Evolutionary conservation across 2,888 invertebrate genomes (phyloP).

Genomic region (Laspeyria flexula): DNA sequence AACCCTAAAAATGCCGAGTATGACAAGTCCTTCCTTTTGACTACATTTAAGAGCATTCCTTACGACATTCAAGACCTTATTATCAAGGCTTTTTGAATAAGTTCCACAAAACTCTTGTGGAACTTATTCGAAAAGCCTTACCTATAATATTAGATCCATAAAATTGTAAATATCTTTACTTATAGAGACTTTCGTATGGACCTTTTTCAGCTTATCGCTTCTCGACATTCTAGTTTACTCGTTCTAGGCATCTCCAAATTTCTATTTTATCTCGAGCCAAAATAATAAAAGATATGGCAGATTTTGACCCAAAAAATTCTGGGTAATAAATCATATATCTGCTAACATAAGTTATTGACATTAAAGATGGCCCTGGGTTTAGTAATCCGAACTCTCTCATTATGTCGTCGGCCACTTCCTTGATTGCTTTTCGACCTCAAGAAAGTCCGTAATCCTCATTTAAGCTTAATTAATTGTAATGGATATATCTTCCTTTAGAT

Average conservation of each 20-base stretch:
- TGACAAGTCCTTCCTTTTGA: not conserved
- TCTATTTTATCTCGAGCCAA: no score
- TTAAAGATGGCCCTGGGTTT: constrained; percentile 8
- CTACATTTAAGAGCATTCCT: not conserved
- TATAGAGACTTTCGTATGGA: no score
- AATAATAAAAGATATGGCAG: no score
- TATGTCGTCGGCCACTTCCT: constrained; percentile 19
- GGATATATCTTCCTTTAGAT: not conserved
- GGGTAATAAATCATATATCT: no score
- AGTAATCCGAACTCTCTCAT: constrained; percentile 20
- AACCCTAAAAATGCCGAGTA: not conserved
- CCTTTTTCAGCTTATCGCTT: no score
- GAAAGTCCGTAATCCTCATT: constrained; percentile 16
- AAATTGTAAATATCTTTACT: no score
- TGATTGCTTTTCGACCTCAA: constrained; percentile 29
- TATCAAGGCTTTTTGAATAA: not conserved
- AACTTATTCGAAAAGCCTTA: no score
- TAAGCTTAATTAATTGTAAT: not conserved
- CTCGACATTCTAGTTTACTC: no score
- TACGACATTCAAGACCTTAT: not conserved
- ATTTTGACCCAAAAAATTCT: no score
- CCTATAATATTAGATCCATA: no score
- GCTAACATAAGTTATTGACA: constrained; percentile 10
- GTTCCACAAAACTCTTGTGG: no score
- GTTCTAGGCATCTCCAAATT: no score